Percentiles rank a stretch among this genome's conserved stretches.
These are phyloP conservation scores for Pyxicephalus adspersus DNA, from an alignment of 2,113 vertebrate species.

Conservation along the genomic window DNA sequence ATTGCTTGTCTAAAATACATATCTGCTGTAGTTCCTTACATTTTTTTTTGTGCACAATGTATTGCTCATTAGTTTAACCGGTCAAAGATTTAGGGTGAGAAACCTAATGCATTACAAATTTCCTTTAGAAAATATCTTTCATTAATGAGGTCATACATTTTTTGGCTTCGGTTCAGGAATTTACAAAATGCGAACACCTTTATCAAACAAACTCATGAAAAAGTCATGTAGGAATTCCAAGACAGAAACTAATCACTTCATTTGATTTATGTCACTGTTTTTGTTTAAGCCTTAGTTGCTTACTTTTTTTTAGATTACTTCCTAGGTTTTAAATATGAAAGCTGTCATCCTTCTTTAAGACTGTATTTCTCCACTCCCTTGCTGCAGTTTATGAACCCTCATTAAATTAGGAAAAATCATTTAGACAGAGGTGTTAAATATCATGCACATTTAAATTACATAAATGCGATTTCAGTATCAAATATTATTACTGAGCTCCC, in stretches of 20 bases:
- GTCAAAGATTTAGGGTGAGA: slow-evolving; percentile 24
- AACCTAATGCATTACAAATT: slow-evolving; percentile 30
- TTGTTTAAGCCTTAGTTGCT: slow-evolving; percentile 40
- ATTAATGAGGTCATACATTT: slow-evolving; percentile 48
- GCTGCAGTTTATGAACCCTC: slow-evolving; percentile 43
- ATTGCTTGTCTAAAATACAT: too few relatives aligned
- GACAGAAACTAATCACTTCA: slow-evolving; percentile 34
- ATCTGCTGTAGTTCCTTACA: too few relatives aligned
- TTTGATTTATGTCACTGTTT: slow-evolving; percentile 47
- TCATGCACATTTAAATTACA: slow-evolving; percentile 37
- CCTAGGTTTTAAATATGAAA: slow-evolving; percentile 30
- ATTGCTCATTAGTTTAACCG: too few relatives aligned
- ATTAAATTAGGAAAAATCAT: slow-evolving; percentile 54
- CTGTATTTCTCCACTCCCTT: slow-evolving; percentile 42
- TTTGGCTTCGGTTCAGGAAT: slow-evolving; percentile 49
- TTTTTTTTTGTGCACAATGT: too few relatives aligned
- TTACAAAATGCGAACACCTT: slow-evolving; percentile 47
- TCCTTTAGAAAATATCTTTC: slow-evolving; percentile 21
- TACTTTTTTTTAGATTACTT: slow-evolving; percentile 39
- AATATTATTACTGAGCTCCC: slow-evolving; percentile 32
- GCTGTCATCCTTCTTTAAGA: slow-evolving; percentile 39
- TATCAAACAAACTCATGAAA: slow-evolving; percentile 49
- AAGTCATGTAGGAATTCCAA: slow-evolving; percentile 49
- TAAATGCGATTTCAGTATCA: slow-evolving; percentile 47
- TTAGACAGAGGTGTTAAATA: slow-evolving; percentile 53